Conservation (phyloP, 2,888 invertebrate species). For the Pedicia rivosa region DNA sequence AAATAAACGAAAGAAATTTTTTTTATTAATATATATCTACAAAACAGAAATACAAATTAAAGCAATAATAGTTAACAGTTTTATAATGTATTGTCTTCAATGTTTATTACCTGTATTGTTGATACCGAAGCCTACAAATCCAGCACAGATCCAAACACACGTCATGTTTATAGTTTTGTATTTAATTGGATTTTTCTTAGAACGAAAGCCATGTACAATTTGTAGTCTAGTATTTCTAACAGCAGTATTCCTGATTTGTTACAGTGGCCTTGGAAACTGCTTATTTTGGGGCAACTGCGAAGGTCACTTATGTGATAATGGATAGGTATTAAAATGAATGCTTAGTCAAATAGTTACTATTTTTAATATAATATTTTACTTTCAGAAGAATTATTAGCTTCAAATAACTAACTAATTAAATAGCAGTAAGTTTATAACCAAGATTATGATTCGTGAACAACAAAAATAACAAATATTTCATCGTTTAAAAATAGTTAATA, state of each 20-base stretch:
- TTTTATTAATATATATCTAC: too few relatives aligned
- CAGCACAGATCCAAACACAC: slow-evolving; percentile 87
- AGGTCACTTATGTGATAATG: slow-evolving; percentile 39
- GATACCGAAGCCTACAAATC: slow-evolving; percentile 95
- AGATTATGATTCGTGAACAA: too few relatives aligned
- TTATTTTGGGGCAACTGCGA: slow-evolving; percentile 84
- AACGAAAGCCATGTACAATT: slow-evolving; percentile 92
- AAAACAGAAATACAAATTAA: too few relatives aligned
- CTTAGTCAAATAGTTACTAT: too few relatives aligned
- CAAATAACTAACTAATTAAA: too few relatives aligned
- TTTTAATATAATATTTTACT: too few relatives aligned
- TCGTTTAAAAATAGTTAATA: too few relatives aligned
- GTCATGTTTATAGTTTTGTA: slow-evolving; percentile 96
- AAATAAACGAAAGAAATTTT: too few relatives aligned
- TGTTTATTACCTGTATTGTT: slow-evolving; percentile 93
- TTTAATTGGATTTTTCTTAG: slow-evolving; percentile 90
- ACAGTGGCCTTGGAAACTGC: slow-evolving; percentile 90
- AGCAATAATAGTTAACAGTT: slow-evolving; percentile 2
- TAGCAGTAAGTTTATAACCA: too few relatives aligned
- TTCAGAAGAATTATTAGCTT: too few relatives aligned
- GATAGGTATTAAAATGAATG: too few relatives aligned
- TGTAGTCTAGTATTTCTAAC: slow-evolving; percentile 90
- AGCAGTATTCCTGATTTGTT: slow-evolving; percentile 87
- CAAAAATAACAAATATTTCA: too few relatives aligned
- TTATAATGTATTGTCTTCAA: slow-evolving; percentile 84